phyloP scores from a whole-genome alignment of 2,797 vertebrate genomes.

The Phataginus tricuspis region DNA sequence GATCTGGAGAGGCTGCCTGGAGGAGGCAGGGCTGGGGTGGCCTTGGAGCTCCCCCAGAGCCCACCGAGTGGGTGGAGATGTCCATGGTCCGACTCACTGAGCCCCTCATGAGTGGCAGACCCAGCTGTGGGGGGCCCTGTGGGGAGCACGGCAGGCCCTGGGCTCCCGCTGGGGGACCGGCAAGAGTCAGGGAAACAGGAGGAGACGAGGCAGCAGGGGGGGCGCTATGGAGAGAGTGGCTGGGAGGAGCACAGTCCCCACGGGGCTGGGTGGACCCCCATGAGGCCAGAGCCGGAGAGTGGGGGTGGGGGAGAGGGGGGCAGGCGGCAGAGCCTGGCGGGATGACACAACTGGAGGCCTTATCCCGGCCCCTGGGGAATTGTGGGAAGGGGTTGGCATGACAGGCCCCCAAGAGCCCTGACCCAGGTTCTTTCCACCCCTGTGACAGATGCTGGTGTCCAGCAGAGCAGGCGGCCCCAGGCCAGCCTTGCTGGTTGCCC shows the following conservation, averaged over 20 bases:
- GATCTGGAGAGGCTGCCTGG: background rate
- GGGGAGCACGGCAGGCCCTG: no score
- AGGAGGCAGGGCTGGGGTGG: background rate
- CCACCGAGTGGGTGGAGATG: background rate
- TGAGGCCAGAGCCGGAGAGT: no score
- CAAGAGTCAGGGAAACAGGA: no score
- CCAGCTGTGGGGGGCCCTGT: background rate
- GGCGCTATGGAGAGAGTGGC: background rate
- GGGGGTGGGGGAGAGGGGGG: background rate
- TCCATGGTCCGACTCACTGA: accelerated
- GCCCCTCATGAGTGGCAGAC: background rate
- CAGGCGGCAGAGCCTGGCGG: background rate
- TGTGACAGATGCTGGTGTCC: accelerated
- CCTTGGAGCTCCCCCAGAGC: background rate
- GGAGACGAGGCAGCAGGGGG: background rate
- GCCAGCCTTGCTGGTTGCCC: background rate
- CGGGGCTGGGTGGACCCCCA: no score
- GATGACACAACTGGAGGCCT: accelerated
- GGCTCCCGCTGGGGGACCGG: background rate
- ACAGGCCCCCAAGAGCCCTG: background rate
- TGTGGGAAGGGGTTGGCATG: accelerated
- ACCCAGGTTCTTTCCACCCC: background rate
- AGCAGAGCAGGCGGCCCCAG: accelerated
- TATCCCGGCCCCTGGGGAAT: background rate
- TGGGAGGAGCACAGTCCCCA: background rate